Evolutionary conservation across 2,888 invertebrate genomes (phyloP).

Genomic region (Catocala fraxini): DNA sequence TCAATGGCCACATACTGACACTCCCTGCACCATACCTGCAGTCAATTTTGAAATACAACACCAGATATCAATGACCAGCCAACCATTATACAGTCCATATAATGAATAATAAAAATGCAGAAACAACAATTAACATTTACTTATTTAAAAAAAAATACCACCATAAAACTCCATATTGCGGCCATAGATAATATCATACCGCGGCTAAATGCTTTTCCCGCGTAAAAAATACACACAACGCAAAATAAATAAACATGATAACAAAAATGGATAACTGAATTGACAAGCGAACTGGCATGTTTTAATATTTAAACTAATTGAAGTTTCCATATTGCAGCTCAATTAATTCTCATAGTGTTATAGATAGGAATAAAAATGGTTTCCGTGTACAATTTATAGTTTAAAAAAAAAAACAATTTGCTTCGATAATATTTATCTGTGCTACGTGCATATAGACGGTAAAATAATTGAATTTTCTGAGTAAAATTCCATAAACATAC

Average conservation of each 20-base stretch:
- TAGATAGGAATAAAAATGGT: constrained; percentile 39
- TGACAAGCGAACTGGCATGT: constrained; percentile 46
- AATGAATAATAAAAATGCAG: too few relatives aligned
- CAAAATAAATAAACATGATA: background rate
- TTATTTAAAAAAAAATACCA: too few relatives aligned
- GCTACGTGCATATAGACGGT: background rate
- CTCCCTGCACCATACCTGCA: too few relatives aligned
- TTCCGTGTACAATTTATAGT: constrained; percentile 20
- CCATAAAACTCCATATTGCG: too few relatives aligned
- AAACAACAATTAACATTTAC: too few relatives aligned
- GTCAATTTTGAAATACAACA: too few relatives aligned
- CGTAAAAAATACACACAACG: too few relatives aligned
- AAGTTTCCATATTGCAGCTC: constrained; percentile 31
- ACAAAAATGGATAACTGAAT: constrained; percentile 17
- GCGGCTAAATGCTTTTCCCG: too few relatives aligned
- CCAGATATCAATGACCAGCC: too few relatives aligned
- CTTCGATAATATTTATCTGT: constrained; percentile 6
- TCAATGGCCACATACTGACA: too few relatives aligned
- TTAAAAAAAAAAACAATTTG: background rate
- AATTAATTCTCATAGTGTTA: constrained; percentile 46
- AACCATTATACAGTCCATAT: too few relatives aligned
- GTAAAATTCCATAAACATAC: background rate
- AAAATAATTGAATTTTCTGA: background rate
- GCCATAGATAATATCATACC: too few relatives aligned
- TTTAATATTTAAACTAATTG: constrained; percentile 39